Evolutionary conservation across 2,888 invertebrate species (phyloP), one percentile per base, ranked within the genome.

Genomic region (Athalia rosae): DNA sequence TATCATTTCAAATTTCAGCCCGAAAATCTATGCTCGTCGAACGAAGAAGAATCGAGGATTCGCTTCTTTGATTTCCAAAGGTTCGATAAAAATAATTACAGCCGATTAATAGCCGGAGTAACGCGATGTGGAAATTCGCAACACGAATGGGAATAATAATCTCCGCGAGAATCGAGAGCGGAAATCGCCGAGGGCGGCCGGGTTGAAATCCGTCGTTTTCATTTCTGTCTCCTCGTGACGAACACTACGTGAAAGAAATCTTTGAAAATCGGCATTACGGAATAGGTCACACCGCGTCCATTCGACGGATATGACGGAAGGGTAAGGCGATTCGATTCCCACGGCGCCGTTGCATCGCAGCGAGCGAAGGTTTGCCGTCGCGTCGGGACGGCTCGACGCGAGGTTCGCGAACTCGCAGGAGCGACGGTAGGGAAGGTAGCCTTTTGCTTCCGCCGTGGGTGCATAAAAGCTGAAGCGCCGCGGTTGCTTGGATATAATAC

Each of bases 211-310:
- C 53, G 53, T 53, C 53, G 53, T 7, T 9, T n/a, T 4, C 53
- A 6, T 53, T 7, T 53, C 11, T n/a, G 53, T n/a, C n/a, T n/a
- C n/a, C 4, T 53, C 53, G n/a, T 53, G 4, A 13, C 45, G 43
- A n/a, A 9, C 58, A 58, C 43, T n/a, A 58, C 11, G 48, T n/a
- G 61, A 71, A 58, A 13, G 50, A 28, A 58, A 58, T 4, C 1
- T 28, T 28, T 28, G 0, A 28, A 11, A 61, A 48, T 58, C 11
- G n/a, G 13, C 28, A 48, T 74, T 61, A 13, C 74, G 48, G 74
- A 74, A 74, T 74, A 74, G 74, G 74, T 74, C 74, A 61, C 13
- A 47, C 64, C n/a, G 61, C 9, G 43, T 58, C 71, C 71, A 56
- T 71, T 13, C 58, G n/a, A 45, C 15, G 8, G 58, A 74, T 74